These are phyloP conservation scores for Rhinolophus ferrumequinum DNA, from an alignment of 2,113 vertebrate genomes.

Conservation along the genomic window DNA sequence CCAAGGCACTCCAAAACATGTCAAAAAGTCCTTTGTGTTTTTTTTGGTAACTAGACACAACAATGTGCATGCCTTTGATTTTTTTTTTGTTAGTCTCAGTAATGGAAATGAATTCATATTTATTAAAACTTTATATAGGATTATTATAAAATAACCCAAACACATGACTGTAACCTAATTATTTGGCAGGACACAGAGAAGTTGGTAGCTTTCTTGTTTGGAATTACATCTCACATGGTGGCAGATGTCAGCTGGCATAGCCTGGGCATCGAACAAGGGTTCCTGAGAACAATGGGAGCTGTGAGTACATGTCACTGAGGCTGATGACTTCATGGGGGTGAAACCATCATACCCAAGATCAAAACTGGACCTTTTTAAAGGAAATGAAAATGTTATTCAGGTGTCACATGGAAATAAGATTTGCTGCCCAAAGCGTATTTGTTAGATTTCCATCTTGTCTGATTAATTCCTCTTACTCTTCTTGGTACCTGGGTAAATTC, in stretches of 20 bases:
- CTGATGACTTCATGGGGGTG: rapidly evolving
- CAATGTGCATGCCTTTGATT: not conserved
- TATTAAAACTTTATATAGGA: not conserved
- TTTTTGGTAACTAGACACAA: not conserved
- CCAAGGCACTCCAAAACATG: not conserved
- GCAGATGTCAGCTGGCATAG: conserved; percentile 90
- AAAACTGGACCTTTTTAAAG: not conserved
- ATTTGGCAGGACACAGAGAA: conserved; percentile 86
- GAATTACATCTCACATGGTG: conserved; percentile 88
- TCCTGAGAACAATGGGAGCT: conserved; percentile 86
- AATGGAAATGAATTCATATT: not conserved
- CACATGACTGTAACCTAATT: conserved; percentile 27
- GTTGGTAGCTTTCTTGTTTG: conserved; percentile 89
- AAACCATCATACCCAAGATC: not conserved
- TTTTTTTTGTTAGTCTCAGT: not conserved
- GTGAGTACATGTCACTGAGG: conserved; percentile 78
- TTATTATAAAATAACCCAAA: not conserved
- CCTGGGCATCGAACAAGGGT: conserved; percentile 87
- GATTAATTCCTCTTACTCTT: not conserved
- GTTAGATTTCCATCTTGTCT: not conserved
- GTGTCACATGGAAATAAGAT: not conserved
- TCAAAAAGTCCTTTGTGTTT: not conserved
- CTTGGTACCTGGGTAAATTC: no score
- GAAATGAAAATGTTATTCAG: not conserved
- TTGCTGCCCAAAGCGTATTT: not conserved